phyloP scores from a whole-genome alignment of 2,888 invertebrate genomes.

The Sinelater perroti region DNA sequence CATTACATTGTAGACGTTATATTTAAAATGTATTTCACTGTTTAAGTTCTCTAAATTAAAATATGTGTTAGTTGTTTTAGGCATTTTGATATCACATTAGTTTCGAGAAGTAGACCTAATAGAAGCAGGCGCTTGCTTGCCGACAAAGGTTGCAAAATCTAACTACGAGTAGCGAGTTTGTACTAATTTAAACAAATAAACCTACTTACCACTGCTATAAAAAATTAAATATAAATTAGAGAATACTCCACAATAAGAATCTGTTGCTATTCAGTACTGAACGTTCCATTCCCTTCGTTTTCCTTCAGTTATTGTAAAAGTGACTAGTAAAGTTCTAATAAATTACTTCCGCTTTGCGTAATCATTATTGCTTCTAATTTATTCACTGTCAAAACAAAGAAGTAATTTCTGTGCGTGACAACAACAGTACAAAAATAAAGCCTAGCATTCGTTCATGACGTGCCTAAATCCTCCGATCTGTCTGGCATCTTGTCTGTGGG shows the following conservation, averaged over 20 bases:
- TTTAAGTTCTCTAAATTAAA: constrained; percentile 4
- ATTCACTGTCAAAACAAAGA: constrained; percentile 23
- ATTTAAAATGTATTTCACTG: constrained; percentile 1
- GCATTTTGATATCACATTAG: constrained; percentile 26
- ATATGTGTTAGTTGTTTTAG: constrained; percentile 3
- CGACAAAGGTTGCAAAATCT: background rate
- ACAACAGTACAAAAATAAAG: constrained; percentile 9
- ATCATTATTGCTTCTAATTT: constrained; percentile 21
- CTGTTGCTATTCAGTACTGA: background rate
- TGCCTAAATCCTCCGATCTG: constrained; percentile 12
- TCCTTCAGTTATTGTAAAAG: constrained; percentile 35
- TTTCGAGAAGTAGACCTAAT: too few species aligned
- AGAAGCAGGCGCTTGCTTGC: too few species aligned
- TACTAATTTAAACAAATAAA: constrained; percentile 35
- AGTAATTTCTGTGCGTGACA: constrained; percentile 1
- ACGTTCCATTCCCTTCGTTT: constrained; percentile 11
- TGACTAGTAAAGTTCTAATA: constrained; percentile 43
- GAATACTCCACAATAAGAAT: constrained; percentile 17
- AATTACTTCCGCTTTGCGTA: constrained; percentile 18
- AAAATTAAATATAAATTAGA: constrained; percentile 14
- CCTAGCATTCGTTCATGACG: constrained; percentile 10
- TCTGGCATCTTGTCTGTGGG: constrained; percentile 15
- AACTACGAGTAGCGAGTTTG: constrained; percentile 10
- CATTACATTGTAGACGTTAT: background rate
- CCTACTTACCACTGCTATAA: constrained; percentile 20